Evolutionary conservation across 2,113 vertebrate genomes (phyloP).

Genomic region (Apodemus sylvaticus): DNA sequence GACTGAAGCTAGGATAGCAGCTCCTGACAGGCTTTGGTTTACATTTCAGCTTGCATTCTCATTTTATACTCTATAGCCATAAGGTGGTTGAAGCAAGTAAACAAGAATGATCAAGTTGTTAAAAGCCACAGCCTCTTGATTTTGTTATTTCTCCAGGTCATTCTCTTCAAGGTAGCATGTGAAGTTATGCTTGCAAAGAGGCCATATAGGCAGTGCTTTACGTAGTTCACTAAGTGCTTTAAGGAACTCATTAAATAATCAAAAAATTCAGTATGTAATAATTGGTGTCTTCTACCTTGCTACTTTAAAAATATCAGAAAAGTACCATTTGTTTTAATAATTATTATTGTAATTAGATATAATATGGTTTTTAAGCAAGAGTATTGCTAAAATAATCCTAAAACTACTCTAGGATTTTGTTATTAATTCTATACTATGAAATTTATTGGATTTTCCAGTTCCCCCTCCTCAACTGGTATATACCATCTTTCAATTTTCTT

Average conservation of each 20-base stretch:
- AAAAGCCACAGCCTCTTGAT: background rate
- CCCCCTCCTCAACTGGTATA: too few relatives aligned
- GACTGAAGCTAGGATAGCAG: background rate
- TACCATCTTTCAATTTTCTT: too few relatives aligned
- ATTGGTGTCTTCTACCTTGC: background rate
- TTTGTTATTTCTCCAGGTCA: background rate
- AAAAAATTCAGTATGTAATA: background rate
- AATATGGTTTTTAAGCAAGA: background rate
- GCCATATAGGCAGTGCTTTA: background rate
- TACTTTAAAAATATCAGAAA: background rate
- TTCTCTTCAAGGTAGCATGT: background rate
- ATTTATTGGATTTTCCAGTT: too few relatives aligned
- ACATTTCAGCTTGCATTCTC: background rate
- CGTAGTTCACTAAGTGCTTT: background rate
- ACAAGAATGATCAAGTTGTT: background rate
- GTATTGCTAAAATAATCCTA: background rate
- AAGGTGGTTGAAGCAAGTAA: background rate
- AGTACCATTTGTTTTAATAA: slow-evolving; percentile 25
- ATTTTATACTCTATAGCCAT: background rate
- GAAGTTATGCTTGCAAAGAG: background rate
- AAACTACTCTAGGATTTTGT: background rate
- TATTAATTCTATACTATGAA: background rate
- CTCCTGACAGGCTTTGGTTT: background rate
- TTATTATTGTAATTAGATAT: background rate
- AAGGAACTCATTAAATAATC: background rate